These are phyloP conservation scores for Pristionchus maxplancki DNA, from an alignment of 2,888 invertebrate species.

Conservation along the genomic window DNA sequence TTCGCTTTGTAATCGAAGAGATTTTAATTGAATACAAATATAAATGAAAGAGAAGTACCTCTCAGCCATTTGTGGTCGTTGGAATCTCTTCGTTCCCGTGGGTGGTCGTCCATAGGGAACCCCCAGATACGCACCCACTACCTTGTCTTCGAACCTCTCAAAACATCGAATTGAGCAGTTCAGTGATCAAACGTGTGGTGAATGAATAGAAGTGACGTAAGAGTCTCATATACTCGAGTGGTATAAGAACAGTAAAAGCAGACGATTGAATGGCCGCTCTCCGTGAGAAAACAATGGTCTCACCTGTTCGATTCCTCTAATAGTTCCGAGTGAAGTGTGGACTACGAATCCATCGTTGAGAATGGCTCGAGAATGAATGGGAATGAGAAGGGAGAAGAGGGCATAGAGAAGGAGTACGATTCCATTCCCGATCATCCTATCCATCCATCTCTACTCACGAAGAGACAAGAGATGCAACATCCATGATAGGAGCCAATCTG, in stretches of 20 bases:
- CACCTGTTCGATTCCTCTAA: constrained; percentile 64
- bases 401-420: not conserved
- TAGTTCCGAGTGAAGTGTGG: constrained; percentile 62
- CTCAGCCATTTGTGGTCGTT: constrained; percentile 70
- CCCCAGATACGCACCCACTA: constrained; percentile 70
- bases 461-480: constrained; percentile 14
- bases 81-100: constrained; percentile 69
- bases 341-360: constrained; percentile 59
- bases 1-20: not conserved
- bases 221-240: too few species aligned
- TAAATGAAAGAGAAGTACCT: too few species aligned
- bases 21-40: too few species aligned
- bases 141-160: constrained; percentile 61
- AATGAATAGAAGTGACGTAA: too few species aligned
- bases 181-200: too few species aligned
- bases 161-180: too few species aligned
- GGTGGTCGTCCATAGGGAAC: constrained; percentile 76
- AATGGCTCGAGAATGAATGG: constrained; percentile 55
- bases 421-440: constrained; percentile 34
- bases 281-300: too few species aligned
- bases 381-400: not conserved
- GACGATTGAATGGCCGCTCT: not conserved
- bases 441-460: constrained; percentile 7
- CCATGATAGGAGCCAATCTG: not conserved
- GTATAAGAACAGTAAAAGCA: too few species aligned